Evolutionary conservation across 2,797 vertebrate species (phyloP).

Genomic region (Fratercula arctica): DNA sequence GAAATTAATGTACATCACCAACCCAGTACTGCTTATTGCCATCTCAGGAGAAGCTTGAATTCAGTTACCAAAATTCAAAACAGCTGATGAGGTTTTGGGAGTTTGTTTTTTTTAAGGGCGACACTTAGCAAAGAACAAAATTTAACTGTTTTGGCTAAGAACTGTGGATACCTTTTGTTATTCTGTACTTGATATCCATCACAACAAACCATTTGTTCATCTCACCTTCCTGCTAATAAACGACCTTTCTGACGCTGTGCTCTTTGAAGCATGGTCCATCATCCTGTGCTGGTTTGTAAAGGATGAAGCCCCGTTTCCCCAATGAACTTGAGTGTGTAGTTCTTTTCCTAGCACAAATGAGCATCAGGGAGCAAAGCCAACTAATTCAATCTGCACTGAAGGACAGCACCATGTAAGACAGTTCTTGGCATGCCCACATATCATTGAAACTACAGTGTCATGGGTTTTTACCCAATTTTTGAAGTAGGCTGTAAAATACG

Average conservation of each 20-base stretch:
- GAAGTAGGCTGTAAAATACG: not conserved
- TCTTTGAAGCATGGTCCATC: not conserved
- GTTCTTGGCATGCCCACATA: not conserved
- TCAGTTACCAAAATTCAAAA: not conserved
- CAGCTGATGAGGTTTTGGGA: not conserved
- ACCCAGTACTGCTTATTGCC: not conserved
- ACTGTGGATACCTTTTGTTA: not conserved
- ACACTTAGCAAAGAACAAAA: not conserved
- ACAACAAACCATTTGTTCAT: not conserved
- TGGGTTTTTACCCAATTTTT: not conserved
- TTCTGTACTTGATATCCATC: not conserved
- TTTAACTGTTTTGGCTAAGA: not conserved
- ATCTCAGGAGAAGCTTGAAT: not conserved
- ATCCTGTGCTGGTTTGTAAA: not conserved
- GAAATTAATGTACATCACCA: slow-evolving; percentile 30
- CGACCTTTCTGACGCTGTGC: not conserved
- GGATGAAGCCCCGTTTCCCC: not conserved
- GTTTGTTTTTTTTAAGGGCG: not conserved
- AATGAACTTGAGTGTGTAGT: accelerated
- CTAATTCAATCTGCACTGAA: not conserved
- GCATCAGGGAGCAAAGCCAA: not conserved
- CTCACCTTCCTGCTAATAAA: not conserved
- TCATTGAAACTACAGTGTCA: not conserved
- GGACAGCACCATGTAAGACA: not conserved
- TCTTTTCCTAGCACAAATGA: not conserved